phyloP scores from a whole-genome alignment of 2,797 vertebrate species.

The Notamacropus eugenii region DNA sequence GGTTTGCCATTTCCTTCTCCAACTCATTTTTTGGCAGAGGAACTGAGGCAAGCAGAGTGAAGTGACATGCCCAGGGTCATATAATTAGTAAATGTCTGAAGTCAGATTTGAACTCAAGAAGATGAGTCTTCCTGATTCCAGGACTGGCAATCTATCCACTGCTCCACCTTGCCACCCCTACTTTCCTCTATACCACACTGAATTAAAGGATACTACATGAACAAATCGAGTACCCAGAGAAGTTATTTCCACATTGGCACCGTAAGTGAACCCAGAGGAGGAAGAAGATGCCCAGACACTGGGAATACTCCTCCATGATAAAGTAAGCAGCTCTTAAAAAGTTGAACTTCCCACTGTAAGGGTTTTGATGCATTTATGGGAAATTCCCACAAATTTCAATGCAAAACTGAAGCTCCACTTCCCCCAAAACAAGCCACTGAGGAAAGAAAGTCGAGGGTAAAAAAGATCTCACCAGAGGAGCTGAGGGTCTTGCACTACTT shows the following conservation, averaged over 20 bases:
- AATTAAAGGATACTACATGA: neutral
- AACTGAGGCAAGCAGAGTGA: neutral
- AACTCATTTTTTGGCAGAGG: neutral
- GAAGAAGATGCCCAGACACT: neutral
- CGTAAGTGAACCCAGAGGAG: neutral
- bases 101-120: neutral
- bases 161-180: neutral
- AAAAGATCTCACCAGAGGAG: neutral
- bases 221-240: neutral
- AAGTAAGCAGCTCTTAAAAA: neutral
- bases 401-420: neutral
- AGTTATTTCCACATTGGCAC: neutral
- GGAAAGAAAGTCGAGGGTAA: neutral
- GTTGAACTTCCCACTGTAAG: rapidly evolving
- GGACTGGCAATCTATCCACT: neutral
- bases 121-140: neutral
- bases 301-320: neutral
- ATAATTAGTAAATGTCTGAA: neutral
- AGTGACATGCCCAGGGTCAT: neutral
- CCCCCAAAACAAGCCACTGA: neutral
- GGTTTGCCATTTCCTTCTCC: neutral
- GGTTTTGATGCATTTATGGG: neutral
- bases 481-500: neutral
- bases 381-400: neutral
- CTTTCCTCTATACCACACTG: neutral